phyloP scores from a whole-genome alignment of 2,888 invertebrate species.

The Eupeodes luniger region DNA sequence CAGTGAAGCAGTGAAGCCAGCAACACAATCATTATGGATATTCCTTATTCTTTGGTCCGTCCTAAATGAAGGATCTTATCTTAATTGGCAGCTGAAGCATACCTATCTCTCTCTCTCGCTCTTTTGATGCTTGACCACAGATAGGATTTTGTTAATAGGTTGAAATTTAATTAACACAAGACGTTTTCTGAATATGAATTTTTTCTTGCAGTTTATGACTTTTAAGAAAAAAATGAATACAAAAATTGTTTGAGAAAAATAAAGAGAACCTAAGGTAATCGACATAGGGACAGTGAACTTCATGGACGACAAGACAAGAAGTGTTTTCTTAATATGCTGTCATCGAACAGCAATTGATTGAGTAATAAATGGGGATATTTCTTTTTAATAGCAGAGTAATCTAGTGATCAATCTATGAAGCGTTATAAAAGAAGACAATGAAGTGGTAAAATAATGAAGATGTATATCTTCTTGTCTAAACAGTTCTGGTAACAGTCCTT shows the following conservation, averaged over 20 bases:
- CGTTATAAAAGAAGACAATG: not conserved
- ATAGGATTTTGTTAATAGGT: constrained; percentile 68
- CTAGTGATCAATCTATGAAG: not conserved
- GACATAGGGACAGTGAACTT: constrained; percentile 48
- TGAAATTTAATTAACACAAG: constrained; percentile 73
- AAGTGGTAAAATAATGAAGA: not conserved
- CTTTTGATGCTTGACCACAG: constrained; percentile 18
- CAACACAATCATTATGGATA: not conserved
- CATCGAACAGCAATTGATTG: constrained; percentile 62
- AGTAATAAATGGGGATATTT: constrained; percentile 48
- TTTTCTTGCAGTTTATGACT: not conserved
- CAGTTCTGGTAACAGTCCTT: not conserved
- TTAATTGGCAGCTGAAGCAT: constrained; percentile 22
- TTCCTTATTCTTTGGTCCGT: constrained; percentile 11
- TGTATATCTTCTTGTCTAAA: not conserved
- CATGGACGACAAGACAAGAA: not conserved
- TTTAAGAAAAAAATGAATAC: too few relatives aligned
- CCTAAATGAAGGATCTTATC: constrained; percentile 49
- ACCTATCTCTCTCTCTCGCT: not conserved
- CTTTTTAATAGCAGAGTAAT: constrained; percentile 16
- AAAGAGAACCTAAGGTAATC: not conserved
- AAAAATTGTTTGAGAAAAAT: constrained; percentile 6
- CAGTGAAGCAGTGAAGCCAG: constrained; percentile 24
- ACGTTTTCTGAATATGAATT: constrained; percentile 69
- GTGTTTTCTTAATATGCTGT: constrained; percentile 30